These are phyloP conservation scores for Rhabdomys dilectus DNA, from an alignment of 2,113 vertebrate species.

Conservation along the genomic window DNA sequence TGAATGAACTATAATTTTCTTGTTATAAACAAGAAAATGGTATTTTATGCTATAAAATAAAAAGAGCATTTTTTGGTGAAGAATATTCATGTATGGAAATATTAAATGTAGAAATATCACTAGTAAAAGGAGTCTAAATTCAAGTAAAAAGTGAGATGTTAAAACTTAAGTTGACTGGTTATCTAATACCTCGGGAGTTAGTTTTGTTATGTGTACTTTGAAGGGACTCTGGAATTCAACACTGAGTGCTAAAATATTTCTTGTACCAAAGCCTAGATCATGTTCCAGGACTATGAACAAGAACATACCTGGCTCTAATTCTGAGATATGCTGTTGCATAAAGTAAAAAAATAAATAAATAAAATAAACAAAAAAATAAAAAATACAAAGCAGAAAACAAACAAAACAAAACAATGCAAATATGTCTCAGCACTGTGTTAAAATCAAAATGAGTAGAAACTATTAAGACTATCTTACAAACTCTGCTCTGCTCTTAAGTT, in stretches of 20 bases:
- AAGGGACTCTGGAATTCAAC: neutral
- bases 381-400: neutral
- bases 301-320: neutral
- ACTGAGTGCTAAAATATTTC: neutral
- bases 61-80: neutral
- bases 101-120: neutral
- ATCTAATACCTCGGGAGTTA: neutral
- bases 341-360: neutral
- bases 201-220: neutral
- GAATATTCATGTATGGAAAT: neutral
- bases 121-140: neutral
- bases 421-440: neutral
- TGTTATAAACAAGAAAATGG: neutral
- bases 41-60: neutral
- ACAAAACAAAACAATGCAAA: neutral
- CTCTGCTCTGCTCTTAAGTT: constrained; percentile 14
- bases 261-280: neutral
- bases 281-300: neutral
- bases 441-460: neutral
- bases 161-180: neutral
- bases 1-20: neutral
- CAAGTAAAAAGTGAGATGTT: neutral
- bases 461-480: neutral
- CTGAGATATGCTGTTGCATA: neutral
- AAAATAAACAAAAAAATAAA: neutral